These are phyloP conservation scores for Xylophagus ater DNA, from an alignment of 2,888 invertebrate genomes.

Conservation along the genomic window DNA sequence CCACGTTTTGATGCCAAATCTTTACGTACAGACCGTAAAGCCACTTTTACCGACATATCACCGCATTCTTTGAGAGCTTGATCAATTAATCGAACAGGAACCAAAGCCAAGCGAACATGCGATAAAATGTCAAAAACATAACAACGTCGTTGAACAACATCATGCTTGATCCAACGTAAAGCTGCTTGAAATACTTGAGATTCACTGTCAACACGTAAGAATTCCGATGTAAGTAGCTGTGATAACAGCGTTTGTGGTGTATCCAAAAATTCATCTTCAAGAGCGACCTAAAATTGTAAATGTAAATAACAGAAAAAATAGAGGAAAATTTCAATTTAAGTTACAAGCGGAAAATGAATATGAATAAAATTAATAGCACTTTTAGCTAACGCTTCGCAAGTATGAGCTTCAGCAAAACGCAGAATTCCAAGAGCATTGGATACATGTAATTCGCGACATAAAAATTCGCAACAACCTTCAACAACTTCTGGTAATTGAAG, in stretches of 20 bases:
- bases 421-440: conserved; percentile 83
- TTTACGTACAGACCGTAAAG: conserved; percentile 65
- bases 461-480: conserved; percentile 70
- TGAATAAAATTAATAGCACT: conserved; percentile 73
- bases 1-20: conserved; percentile 67
- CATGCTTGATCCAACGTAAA: conserved; percentile 76
- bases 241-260: conserved; percentile 66
- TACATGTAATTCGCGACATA: conserved; percentile 72
- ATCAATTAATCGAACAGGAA: conserved; percentile 68
- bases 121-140: conserved; percentile 78
- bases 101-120: conserved; percentile 70
- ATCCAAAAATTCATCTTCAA: conserved; percentile 77
- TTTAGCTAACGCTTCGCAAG: conserved; percentile 63
- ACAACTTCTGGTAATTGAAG: conserved; percentile 75
- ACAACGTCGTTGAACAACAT: conserved; percentile 62
- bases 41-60: conserved; percentile 70
- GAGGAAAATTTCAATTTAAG: conserved; percentile 39
- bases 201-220: conserved; percentile 78
- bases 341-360: conserved; percentile 65
- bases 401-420: conserved; percentile 83
- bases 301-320: not conserved
- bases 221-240: conserved; percentile 71
- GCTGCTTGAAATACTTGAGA: conserved; percentile 82
- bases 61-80: conserved; percentile 63
- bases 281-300: conserved; percentile 5